Percentiles rank a stretch among this genome's conserved stretches.
Evolutionary conservation across 1,140 invertebrate species (phyloP).

Genomic region (Ylistrum balloti): DNA sequence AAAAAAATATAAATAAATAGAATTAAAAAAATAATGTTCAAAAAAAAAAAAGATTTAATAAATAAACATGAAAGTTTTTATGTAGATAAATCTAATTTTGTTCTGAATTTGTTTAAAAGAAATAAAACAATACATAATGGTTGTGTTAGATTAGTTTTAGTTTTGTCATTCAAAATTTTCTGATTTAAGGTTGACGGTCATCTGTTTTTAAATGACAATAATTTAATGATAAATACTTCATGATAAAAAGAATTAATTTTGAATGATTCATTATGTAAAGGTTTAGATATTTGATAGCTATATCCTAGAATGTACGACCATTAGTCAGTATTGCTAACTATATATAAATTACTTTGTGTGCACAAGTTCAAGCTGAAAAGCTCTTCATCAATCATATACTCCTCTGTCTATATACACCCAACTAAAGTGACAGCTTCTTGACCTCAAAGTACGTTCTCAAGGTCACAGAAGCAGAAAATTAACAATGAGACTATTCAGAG

Average conservation of each 20-base stretch:
- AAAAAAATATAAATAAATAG: too few relatives aligned
- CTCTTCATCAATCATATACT: neutral
- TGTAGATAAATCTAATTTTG: too few relatives aligned
- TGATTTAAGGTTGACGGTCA: too few relatives aligned
- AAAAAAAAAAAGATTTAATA: too few relatives aligned
- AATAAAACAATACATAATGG: too few relatives aligned
- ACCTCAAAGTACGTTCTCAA: neutral
- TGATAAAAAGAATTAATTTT: neutral
- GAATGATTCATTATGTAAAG: neutral
- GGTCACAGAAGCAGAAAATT: slow-evolving; percentile 16
- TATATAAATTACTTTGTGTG: neutral
- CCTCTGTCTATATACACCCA: neutral
- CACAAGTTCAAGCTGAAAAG: neutral
- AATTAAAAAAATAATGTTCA: too few relatives aligned
- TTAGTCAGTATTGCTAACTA: too few relatives aligned
- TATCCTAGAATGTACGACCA: neutral
- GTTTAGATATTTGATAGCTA: neutral
- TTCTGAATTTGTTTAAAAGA: too few relatives aligned
- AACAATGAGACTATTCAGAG: slow-evolving; percentile 1
- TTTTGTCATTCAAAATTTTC: too few relatives aligned
- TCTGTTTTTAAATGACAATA: neutral
- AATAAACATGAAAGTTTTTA: too few relatives aligned
- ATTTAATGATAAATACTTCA: too few relatives aligned
- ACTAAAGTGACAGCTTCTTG: neutral
- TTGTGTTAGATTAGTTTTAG: too few relatives aligned